A percentile compares a stretch with the other conserved stretches of the same genome.
Evolutionary conservation across 2,113 vertebrate genomes (phyloP).

Genomic region (Centrocercus urophasianus): DNA sequence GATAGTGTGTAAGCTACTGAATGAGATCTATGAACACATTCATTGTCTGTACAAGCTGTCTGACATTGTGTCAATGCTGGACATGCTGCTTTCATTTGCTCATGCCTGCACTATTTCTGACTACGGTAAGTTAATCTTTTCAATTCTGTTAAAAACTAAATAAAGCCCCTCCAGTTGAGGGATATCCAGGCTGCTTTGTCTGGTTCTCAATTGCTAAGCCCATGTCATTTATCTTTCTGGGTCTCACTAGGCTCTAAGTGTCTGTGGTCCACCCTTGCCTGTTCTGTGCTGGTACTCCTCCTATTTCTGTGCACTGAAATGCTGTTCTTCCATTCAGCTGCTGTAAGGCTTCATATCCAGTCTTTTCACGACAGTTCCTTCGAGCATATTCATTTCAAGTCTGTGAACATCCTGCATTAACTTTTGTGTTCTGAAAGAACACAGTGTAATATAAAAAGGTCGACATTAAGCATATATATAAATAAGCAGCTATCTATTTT

Average conservation of each 20-base stretch:
- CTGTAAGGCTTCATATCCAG: not conserved
- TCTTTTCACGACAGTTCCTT: not conserved
- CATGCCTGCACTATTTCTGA: conserved; percentile 93
- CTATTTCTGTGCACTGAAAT: not conserved
- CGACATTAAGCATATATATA: not conserved
- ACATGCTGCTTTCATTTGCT: conserved; percentile 95
- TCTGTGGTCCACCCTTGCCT: not conserved
- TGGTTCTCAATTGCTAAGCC: not conserved
- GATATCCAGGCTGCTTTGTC: not conserved
- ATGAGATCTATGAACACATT: conserved; percentile 88
- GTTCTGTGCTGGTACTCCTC: not conserved
- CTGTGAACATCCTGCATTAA: not conserved
- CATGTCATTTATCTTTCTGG: not conserved
- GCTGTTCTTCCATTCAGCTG: not conserved
- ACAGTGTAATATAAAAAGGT: not conserved
- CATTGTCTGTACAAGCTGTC: conserved; percentile 96
- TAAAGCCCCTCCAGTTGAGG: not conserved
- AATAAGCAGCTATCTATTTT: not conserved
- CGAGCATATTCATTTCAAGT: not conserved
- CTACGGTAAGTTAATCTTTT: conserved; percentile 82
- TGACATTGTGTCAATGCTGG: conserved; percentile 95
- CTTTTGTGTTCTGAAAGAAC: not conserved
- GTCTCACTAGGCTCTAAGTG: not conserved
- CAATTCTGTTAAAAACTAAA: not conserved
- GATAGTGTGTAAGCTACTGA: conserved; percentile 90